Percentiles rank a stretch among this genome's conserved stretches.
Conservation (phyloP, 1,140 invertebrate genomes). For the Brachionus koreanus region DNA sequence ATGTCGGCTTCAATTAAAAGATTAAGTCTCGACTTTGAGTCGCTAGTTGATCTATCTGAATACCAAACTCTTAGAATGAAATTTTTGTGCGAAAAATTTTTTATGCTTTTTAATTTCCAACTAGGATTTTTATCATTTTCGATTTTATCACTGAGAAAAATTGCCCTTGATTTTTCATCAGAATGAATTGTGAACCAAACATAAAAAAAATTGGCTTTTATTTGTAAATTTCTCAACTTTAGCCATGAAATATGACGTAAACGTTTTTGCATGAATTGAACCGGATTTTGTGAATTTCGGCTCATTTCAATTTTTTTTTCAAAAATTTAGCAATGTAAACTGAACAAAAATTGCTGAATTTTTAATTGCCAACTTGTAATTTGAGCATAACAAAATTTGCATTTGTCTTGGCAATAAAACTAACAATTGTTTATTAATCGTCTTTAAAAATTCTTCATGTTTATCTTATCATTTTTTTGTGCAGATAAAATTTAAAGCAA, state of each 20-base stretch:
- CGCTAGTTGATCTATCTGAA: neutral
- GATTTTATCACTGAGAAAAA: neutral
- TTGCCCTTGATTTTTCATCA: neutral
- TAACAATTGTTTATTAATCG: neutral
- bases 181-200: conserved; percentile 7
- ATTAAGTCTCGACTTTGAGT: neutral
- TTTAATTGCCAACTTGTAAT: neutral
- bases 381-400: conserved; percentile 26
- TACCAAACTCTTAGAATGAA: conserved; percentile 18
- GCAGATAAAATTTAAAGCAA: neutral
- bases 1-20: neutral
- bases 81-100: neutral
- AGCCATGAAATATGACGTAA: neutral
- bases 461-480: neutral
- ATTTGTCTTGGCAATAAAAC: neutral
- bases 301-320: conserved; percentile 12
- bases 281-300: neutral
- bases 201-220: neutral
- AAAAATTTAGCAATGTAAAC: neutral
- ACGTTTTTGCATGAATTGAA: neutral
- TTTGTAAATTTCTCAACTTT: conserved; percentile 7
- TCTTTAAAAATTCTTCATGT: neutral
- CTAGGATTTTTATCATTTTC: conserved; percentile 5
- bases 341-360: neutral
- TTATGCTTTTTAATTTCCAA: neutral